Conservation (phyloP, 2,797 vertebrate genomes). For the Cuculus canorus region DNA sequence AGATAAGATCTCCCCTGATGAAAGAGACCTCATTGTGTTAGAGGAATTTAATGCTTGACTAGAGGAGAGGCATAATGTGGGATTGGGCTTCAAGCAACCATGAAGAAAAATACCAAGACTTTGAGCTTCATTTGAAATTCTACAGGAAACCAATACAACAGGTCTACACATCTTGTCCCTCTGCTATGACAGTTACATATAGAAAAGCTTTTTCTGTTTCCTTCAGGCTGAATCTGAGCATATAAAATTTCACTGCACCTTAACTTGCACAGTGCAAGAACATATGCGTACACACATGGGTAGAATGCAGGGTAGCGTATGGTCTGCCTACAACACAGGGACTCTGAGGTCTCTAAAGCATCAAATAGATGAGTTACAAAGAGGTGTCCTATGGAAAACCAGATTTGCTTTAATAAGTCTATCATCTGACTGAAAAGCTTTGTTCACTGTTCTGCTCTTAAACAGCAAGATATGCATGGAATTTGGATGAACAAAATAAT, state of each 20-base stretch:
- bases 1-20: background rate
- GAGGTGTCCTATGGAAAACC: background rate
- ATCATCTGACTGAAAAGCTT: background rate
- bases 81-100: background rate
- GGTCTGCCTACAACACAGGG: background rate
- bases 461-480: background rate
- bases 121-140: background rate
- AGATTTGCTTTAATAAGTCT: background rate
- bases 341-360: background rate
- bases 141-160: background rate
- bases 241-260: background rate
- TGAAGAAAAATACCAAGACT: background rate
- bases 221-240: background rate
- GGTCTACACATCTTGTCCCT: background rate
- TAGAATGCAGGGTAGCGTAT: background rate
- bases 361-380: background rate
- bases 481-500: background rate
- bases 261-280: background rate
- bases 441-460: background rate
- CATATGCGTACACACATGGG: background rate
- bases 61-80: background rate
- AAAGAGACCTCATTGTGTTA: background rate
- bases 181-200: background rate
- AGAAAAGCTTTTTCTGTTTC: background rate
- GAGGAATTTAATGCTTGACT: background rate